These are phyloP conservation scores for Erethizon dorsatum DNA, from an alignment of 2,797 vertebrate species.

Conservation along the genomic window DNA sequence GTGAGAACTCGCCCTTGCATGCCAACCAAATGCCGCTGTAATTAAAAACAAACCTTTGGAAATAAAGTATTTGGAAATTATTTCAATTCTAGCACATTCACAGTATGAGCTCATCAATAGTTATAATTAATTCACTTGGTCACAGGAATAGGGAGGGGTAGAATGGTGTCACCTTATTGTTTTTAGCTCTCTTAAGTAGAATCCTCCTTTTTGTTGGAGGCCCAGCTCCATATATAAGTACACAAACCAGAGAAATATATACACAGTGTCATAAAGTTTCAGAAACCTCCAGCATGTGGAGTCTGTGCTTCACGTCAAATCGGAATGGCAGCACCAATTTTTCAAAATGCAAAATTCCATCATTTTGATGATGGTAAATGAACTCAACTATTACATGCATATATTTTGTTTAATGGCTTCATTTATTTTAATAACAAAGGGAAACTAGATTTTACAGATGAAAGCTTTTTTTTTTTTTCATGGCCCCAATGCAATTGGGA, in stretches of 20 bases:
- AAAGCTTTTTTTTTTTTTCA: conserved; percentile 86
- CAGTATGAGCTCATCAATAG: conserved; percentile 81
- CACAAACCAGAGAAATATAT: conserved; percentile 68
- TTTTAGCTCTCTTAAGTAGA: conserved; percentile 49
- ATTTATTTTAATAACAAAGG: conserved; percentile 92
- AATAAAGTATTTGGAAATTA: conserved; percentile 81
- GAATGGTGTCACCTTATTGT: conserved; percentile 23
- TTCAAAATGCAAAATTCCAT: conserved; percentile 84
- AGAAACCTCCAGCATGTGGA: conserved; percentile 80
- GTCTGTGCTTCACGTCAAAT: conserved; percentile 77
- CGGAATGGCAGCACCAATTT: conserved; percentile 82
- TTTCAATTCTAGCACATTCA: conserved; percentile 78
- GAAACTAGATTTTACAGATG: conserved; percentile 90
- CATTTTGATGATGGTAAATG: conserved; percentile 87
- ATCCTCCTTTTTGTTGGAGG: conserved; percentile 60
- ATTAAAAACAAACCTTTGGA: conserved; percentile 86
- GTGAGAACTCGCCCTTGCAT: conserved; percentile 16
- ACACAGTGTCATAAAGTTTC: conserved; percentile 81
- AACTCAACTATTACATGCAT: conserved; percentile 87
- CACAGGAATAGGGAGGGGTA: conserved; percentile 30
- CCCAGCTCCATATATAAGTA: conserved; percentile 62
- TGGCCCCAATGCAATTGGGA: conserved; percentile 86
- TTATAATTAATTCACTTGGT: conserved; percentile 85
- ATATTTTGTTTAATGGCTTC: conserved; percentile 89
- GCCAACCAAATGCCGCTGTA: conserved; percentile 76